Evolutionary conservation across 1,140 invertebrate species (phyloP), one percentile per base, ranked within the genome.

Genomic region (Ectropis grisescens): DNA sequence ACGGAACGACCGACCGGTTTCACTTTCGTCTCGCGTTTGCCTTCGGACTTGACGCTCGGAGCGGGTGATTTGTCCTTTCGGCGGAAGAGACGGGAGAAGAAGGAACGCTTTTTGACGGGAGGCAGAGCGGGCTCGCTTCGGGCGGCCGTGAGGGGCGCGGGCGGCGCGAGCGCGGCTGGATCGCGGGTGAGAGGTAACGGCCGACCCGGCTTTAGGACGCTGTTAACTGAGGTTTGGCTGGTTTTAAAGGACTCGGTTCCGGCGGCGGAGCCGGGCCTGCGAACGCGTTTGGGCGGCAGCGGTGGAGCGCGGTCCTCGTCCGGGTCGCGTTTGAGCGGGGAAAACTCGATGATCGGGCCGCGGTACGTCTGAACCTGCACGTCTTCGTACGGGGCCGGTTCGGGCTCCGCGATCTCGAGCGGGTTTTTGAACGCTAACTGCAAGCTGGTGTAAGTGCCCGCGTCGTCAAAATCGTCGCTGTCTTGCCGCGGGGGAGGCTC

Each of bases 341-440:
- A 52, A 37, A 84, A 68, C 55, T 84, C 82, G 23, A 84, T 82
- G n/a, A 83, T 71, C 0, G 85, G 67, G 6, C 74, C 71, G 51
- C 68, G 62, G 47, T 71, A 64, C 23, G 81, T 74, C 25, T 78
- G 67, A 2, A 88, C 80, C 39, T 88, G 86, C 15, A 88, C 86
- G 39, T 89, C 87, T 19, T 83, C 83, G 37, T 83, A 76, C 1
- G 83, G 78, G 11, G 55, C 46, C 5, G 61, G 72, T 2, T 69
- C 60, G 4, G 69, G 70, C 58, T 86, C 81, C 31, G 81, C 52
- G 13, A 91, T 85, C 4, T 86, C 55, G 1, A 93, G 62, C 0
- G 92, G 92, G 79, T 94, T 93, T 75, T 91, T 93, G 84, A 94
- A 94, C 0, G 93, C 93, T 58, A 93, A 84, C 60, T 94, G 92